Evolutionary conservation across 2,888 invertebrate genomes (phyloP), one percentile per base, ranked within the genome.

Genomic region (Athalia rosae): DNA sequence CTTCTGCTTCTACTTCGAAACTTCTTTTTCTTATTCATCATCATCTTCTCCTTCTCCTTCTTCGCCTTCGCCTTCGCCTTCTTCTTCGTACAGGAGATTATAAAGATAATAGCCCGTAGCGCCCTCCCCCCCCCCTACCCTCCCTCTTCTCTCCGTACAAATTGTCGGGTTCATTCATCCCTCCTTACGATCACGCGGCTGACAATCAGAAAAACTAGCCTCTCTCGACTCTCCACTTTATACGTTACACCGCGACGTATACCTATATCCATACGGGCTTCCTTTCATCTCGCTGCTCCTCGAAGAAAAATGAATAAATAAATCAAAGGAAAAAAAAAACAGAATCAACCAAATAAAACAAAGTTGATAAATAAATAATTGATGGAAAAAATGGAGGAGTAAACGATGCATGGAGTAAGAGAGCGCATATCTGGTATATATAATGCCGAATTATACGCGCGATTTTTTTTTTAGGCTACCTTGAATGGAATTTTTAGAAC

Each of bases 111-210:
- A 80, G 81, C 74, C 50, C 47, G 15, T 61, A 53, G 56, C 71
- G 53, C 66, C 61, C 63, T 66, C 59, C 56, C 28, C 63, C 61
- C 45, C 69, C 50, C 8, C 62, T n/a, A n/a, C 61, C 53, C n/a
- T 13, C 43, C 66, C 5, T 87, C 87, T 84, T 87, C 86, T 87
- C 88, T 87, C 85, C 85, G 88, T 88, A 88, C 87, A 88, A 89
- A 89, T 89, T 89, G 86, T 87, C 83, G 87, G 88, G 89, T 89
- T 89, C 89, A 89, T 89, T 89, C 89, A 89, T 89, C 89, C 87
- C 87, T 86, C 45, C 69, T 62, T 62, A 7, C 7, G 7, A 53
- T 11, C n/a, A 8, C 15, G 5, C 13, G 11, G 11, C 67, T 11
- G 41, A 9, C 50, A 50, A 67, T 67, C 50, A 67, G 67, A 67